Conservation (phyloP, 2,888 invertebrate species). For the Steinernema carpocapsae region DNA sequence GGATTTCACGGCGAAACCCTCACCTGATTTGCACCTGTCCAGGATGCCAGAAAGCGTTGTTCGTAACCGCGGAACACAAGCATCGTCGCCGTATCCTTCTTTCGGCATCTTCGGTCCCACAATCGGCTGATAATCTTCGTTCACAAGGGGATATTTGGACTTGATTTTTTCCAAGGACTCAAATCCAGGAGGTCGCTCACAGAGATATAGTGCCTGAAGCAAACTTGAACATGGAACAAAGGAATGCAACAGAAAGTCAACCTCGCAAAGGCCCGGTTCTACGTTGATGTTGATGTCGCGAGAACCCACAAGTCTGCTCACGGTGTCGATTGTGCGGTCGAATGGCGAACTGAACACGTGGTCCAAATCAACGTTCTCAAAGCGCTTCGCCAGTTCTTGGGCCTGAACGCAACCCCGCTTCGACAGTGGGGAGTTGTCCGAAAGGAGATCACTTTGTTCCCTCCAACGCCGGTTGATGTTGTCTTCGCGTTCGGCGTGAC, state of each 20-base stretch:
- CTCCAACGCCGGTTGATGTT: conserved; percentile 50
- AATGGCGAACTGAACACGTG: conserved; percentile 64
- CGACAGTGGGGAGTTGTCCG: conserved; percentile 63
- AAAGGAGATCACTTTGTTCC: conserved; percentile 43
- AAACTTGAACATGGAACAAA: background rate
- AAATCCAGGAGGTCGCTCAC: conserved; percentile 57
- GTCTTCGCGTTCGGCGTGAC: conserved; percentile 63
- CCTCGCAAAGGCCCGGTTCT: conserved; percentile 63
- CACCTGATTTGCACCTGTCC: conserved; percentile 47
- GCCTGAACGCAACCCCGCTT: conserved; percentile 60
- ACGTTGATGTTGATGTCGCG: conserved; percentile 60
- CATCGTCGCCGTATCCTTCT: conserved; percentile 62
- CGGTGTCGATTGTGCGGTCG: conserved; percentile 65
- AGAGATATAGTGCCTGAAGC: conserved; percentile 59
- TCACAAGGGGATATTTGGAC: conserved; percentile 56
- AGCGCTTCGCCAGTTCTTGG: conserved; percentile 52
- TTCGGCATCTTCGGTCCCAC: conserved; percentile 48
- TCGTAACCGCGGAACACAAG: conserved; percentile 57
- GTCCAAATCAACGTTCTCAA: conserved; percentile 54
- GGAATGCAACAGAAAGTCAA: background rate
- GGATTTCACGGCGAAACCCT: background rate
- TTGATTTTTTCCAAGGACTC: conserved; percentile 48
- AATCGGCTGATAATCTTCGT: conserved; percentile 57
- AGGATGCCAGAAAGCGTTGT: conserved; percentile 54
- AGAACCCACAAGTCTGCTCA: conserved; percentile 51